These are phyloP conservation scores for Batillaria attramentaria DNA, from an alignment of 1,140 invertebrate genomes.

Conservation along the genomic window DNA sequence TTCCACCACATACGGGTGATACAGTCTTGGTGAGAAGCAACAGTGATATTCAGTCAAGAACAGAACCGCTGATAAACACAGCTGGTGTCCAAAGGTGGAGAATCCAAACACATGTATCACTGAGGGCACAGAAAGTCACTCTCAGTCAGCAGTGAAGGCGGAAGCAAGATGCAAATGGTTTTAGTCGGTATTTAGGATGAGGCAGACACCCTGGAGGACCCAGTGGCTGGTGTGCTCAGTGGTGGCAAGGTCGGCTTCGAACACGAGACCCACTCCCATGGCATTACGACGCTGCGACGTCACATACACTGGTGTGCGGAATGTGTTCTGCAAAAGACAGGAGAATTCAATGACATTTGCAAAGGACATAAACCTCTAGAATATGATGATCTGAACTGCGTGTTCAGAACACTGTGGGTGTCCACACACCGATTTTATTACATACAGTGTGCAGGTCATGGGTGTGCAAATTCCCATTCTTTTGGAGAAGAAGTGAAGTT, in stretches of 20 bases:
- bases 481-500: neutral
- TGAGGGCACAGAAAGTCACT: neutral
- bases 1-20: too few relatives aligned
- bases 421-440: too few relatives aligned
- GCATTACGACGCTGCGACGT: constrained; percentile 87
- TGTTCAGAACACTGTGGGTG: neutral
- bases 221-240: constrained; percentile 87
- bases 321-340: constrained; percentile 80
- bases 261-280: constrained; percentile 91
- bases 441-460: neutral
- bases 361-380: neutral
- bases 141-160: neutral
- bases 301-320: constrained; percentile 89
- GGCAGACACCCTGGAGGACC: constrained; percentile 89
- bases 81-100: neutral
- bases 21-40: too few relatives aligned
- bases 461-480: neutral
- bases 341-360: constrained; percentile 15
- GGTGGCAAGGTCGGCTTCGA: constrained; percentile 88
- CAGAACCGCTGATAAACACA: neutral
- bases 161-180: neutral
- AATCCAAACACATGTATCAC: neutral
- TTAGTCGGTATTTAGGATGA: constrained; percentile 85
- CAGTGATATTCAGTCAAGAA: neutral
- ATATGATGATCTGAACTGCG: neutral